These are phyloP conservation scores for Deroptyus accipitrinus DNA, from an alignment of 2,113 vertebrate genomes.

Conservation along the genomic window DNA sequence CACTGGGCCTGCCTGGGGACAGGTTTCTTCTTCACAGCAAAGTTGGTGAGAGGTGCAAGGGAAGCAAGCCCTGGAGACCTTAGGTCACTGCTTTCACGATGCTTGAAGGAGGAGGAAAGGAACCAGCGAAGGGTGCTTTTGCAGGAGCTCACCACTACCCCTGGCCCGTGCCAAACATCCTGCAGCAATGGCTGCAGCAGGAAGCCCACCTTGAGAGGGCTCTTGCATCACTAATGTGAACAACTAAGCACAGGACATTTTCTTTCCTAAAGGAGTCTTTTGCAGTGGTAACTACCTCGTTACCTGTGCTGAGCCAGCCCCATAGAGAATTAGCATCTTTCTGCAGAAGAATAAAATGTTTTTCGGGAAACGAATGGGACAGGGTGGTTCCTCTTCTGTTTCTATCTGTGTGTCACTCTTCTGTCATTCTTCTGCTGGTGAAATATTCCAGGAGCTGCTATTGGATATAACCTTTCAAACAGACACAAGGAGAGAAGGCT, in stretches of 20 bases:
- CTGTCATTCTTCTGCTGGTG: not conserved
- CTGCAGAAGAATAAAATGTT: not conserved
- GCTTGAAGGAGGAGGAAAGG: not conserved
- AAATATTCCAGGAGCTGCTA: not conserved
- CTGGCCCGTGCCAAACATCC: not conserved
- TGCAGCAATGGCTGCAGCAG: not conserved
- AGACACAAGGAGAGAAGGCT: not conserved
- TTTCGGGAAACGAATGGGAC: not conserved
- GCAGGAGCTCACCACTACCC: not conserved
- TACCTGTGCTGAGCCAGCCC: not conserved
- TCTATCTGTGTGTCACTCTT: not conserved
- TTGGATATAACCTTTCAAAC: not conserved
- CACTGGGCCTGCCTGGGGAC: not conserved
- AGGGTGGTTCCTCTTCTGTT: not conserved
- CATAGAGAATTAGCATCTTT: not conserved
- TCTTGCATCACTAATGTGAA: not conserved
- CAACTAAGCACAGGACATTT: not conserved
- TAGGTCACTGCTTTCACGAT: accelerated
- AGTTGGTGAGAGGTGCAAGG: not conserved
- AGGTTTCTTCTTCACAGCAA: not conserved
- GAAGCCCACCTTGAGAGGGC: not conserved
- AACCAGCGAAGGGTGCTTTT: not conserved
- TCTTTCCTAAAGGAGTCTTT: not conserved
- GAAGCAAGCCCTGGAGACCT: not conserved
- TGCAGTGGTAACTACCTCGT: accelerated